A percentile compares a stretch with the other conserved stretches of the same genome.
These are phyloP conservation scores for Drosophila chauvacae DNA, from an alignment of 1,140 invertebrate species.

Conservation along the genomic window DNA sequence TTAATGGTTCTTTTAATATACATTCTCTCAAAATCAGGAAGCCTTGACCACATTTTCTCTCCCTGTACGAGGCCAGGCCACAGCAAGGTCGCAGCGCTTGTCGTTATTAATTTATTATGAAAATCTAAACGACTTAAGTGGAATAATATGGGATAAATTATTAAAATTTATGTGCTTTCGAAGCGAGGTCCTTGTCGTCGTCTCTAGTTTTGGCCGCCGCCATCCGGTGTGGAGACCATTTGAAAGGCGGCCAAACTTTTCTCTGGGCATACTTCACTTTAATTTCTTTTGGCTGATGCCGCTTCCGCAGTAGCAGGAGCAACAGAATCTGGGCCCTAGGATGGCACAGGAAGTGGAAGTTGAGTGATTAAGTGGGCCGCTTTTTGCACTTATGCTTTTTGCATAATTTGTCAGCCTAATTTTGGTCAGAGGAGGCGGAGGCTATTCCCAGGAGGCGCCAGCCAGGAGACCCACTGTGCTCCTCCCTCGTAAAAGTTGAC, in stretches of 20 bases:
- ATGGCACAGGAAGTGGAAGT: conserved; percentile 63
- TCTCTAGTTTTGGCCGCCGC: conserved; percentile 36
- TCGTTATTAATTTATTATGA: conserved; percentile 83
- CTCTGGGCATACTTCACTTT: conserved; percentile 63
- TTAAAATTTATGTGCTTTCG: conserved; percentile 82
- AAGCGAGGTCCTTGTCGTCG: conserved; percentile 40
- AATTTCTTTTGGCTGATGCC: conserved; percentile 66
- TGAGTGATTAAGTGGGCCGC: conserved; percentile 77
- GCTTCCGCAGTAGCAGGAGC: not conserved
- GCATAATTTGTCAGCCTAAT: conserved; percentile 66
- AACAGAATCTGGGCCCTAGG: conserved; percentile 2
- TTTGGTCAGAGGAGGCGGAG: conserved; percentile 13
- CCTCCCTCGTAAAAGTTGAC: conserved; percentile 35
- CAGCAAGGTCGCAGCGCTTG: conserved; percentile 62
- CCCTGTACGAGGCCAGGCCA: not conserved
- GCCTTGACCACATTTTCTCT: conserved; percentile 18
- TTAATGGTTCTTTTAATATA: not conserved
- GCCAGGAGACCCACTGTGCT: conserved; percentile 1
- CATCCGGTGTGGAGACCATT: conserved; percentile 46
- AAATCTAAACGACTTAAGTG: conserved; percentile 83
- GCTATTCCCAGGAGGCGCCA: conserved; percentile 6
- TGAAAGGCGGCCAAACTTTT: conserved; percentile 75
- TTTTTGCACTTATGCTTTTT: conserved; percentile 78
- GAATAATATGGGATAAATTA: conserved; percentile 83
- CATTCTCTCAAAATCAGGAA: not conserved